Evolutionary conservation across 2,113 vertebrate species (phyloP), one percentile per base, ranked within the genome.

Genomic region (Turnix velox): DNA sequence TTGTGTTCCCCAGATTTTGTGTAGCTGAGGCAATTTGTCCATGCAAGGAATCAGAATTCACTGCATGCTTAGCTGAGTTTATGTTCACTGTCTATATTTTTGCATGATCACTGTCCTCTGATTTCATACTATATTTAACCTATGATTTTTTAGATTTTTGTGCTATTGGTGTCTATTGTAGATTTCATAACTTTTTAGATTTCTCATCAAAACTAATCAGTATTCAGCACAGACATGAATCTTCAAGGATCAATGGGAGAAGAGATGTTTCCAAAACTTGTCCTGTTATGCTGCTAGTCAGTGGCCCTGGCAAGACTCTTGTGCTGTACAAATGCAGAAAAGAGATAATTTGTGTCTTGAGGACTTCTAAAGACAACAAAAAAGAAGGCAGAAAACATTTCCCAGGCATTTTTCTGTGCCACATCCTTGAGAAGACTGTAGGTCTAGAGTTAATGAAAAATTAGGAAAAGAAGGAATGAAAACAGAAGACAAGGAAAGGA

Each of bases 401-500:
- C 33, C n/a, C 8, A 12, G 28, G 14, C 22, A 5, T 43, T 73
- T 33, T 37, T 51, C 46, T 49, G 43, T 90, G 78, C 37, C 59
- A 20, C 40, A 16, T 57, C 52, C 52, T 8, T 9, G 25, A 25
- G 57, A 17, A 52, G 37, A 10, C 1, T 25, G 42, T 14, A 45
- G 33, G 19, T 65, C 18, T 67, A 8, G 71, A 45, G 74, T 25
- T 35, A 62, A 24, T 5, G 7, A 72, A 52, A 74, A 45, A 19
- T 11, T 12, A 10, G 87, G 86, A 66, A 66, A 69, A 74, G 87
- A 52, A 40, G 81, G 72, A 66, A 68, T 31, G 58, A 62, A 39
- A 89, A n/a, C 69, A 5, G 69, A 78, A 97, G 79, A 51, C 72
- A 24, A 39, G 61, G 40, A 92, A 81, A 94, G 72, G 84, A 95